Conservation (phyloP, 2,797 vertebrate genomes). For the Loriculus beryllinus region DNA sequence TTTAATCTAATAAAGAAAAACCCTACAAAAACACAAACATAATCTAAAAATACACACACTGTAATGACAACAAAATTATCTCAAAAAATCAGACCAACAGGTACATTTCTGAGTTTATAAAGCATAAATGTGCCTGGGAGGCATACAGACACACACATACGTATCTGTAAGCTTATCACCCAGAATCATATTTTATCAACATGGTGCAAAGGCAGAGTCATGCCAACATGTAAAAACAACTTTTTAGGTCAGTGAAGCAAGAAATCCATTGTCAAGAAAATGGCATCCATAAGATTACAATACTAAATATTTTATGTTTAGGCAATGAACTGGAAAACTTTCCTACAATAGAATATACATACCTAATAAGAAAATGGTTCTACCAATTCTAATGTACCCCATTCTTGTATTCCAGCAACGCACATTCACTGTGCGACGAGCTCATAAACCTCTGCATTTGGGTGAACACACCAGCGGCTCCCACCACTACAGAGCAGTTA, state of each 20-base stretch:
- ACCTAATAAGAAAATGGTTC: neutral
- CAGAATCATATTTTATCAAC: slow-evolving; percentile 26
- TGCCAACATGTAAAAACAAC: slow-evolving; percentile 20
- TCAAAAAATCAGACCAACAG: neutral
- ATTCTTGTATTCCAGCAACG: neutral
- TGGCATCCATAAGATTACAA: neutral
- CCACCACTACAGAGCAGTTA: neutral
- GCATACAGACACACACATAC: rapidly evolving
- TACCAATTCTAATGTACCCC: neutral
- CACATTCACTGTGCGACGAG: neutral
- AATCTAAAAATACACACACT: neutral
- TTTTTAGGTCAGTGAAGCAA: slow-evolving; percentile 64
- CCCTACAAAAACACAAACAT: neutral
- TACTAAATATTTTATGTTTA: neutral
- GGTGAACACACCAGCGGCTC: neutral
- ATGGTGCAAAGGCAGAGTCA: neutral
- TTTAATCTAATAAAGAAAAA: neutral
- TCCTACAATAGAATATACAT: neutral
- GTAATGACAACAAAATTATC: neutral
- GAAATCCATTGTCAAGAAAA: slow-evolving; percentile 61
- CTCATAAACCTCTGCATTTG: neutral
- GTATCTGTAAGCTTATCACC: neutral
- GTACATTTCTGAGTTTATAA: neutral
- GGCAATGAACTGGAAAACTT: slow-evolving; percentile 16
- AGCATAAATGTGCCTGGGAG: neutral